Evolutionary conservation across 2,797 vertebrate species (phyloP).

Genomic region (Phataginus tricuspis): DNA sequence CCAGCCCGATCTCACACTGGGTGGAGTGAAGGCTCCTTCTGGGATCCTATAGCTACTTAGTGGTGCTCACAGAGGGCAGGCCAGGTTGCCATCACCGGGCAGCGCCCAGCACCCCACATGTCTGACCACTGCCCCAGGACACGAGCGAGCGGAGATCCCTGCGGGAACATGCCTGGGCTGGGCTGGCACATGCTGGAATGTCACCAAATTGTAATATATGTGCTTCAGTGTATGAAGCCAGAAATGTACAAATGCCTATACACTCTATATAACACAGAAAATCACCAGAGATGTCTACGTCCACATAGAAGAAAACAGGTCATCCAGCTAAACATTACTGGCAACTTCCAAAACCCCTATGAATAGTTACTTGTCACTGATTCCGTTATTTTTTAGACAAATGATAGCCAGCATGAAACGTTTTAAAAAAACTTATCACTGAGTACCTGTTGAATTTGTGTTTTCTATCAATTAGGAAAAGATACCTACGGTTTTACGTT

Average conservation of each 20-base stretch:
- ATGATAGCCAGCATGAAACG: background rate
- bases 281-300: background rate
- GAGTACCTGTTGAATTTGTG: background rate
- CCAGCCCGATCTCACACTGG: background rate
- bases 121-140: background rate
- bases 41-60: too few species aligned
- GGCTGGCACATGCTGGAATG: background rate
- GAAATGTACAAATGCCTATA: background rate
- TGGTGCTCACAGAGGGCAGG: background rate
- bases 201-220: background rate
- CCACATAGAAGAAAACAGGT: background rate
- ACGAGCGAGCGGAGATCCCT: accelerated
- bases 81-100: background rate
- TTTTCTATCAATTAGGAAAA: background rate
- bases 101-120: background rate
- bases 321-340: background rate
- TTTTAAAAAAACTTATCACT: background rate
- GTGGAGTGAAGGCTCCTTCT: background rate
- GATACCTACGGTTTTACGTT: background rate
- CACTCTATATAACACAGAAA: background rate
- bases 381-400: background rate
- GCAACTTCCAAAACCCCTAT: background rate
- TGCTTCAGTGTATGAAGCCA: background rate
- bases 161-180: too few species aligned
- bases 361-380: background rate